Base-by-base conservation (phyloP, 2,113 vertebrate genomes). In the Cynocephalus volans region DNA sequence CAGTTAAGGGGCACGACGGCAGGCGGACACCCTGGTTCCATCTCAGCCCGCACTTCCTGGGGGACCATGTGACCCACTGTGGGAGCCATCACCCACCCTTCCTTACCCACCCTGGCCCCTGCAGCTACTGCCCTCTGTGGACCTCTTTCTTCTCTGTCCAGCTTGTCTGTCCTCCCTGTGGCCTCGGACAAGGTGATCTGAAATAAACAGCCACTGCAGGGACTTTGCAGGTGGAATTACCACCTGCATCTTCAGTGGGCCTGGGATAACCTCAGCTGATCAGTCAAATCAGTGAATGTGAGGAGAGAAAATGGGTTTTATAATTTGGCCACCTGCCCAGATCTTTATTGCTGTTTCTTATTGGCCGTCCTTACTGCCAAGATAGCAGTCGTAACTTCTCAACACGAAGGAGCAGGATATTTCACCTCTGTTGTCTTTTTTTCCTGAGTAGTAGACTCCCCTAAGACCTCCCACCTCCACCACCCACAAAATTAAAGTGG, bases 341-440 rank as follows among this genome's bases (percentile, higher is more conserved):
- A 84, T 41, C 76, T 76, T 90, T 17, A 0, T 0, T 17, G 1
- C 41, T 21, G 0, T 5, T 33, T 0, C 0, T 7, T 69, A 72
- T 33, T 67, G 88, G 56, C 0, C 1, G 14, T 50, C 88, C 94
- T 31, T 94, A 58, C 1, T 1, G 13, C 67, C 2, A 4, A n/a
- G 19, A 69, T 0, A 8, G 54, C 15, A 19, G 1, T 65, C 56
- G 23, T 52, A 0, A 17, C 52, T 10, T 88, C 62, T 48, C 17
- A 36, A 6, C 17, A 6, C 23, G 9, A 24, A 41, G 60, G 28
- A 79, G 52, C 21, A 83, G 69, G 33, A 58, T 41, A 56, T 23
- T 75, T 62, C 28, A 31, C 24, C 60, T 69, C 67, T 13, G 5
- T 70, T 50, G 36, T 28, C 18, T 4, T 24, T 23, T 0, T 82